Conservation (phyloP, 2,888 invertebrate species). For the Argyresthia goedartella region DNA sequence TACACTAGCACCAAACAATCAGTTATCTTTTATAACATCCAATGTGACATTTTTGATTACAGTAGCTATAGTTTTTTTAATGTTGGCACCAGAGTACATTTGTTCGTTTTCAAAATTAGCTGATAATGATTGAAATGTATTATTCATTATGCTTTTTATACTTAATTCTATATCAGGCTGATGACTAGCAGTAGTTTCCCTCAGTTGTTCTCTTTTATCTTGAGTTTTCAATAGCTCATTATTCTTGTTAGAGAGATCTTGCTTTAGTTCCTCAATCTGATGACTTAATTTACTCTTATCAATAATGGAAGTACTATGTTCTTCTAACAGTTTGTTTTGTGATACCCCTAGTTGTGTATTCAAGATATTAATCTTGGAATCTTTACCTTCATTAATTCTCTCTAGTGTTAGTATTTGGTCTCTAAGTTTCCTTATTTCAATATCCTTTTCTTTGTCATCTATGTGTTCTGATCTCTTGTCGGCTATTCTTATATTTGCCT, state of each 20-base stretch:
- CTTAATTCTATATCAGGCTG: conserved; percentile 10
- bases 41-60: conserved; percentile 40
- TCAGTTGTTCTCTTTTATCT: conserved; percentile 16
- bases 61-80: not conserved
- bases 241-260: conserved; percentile 18
- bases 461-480: no score
- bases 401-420: conserved; percentile 22
- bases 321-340: not conserved
- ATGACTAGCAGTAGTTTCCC: conserved; percentile 12
- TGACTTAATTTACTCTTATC: conserved; percentile 14
- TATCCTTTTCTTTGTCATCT: not conserved
- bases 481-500: conserved; percentile 9
- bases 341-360: not conserved
- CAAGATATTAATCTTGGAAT: conserved; percentile 4
- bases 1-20: not conserved
- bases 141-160: conserved; percentile 52
- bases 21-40: conserved; percentile 47
- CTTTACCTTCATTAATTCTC: conserved; percentile 23
- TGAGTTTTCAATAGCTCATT: conserved; percentile 14
- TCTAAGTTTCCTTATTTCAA: conserved; percentile 14
- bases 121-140: conserved; percentile 44
- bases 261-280: conserved; percentile 24
- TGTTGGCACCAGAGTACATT: conserved; percentile 31
- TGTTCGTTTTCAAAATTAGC: conserved; percentile 37
- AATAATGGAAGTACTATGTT: not conserved